Percentiles rank a stretch among this genome's conserved stretches.
Conservation (phyloP, 2,888 invertebrate species). For the Sceliomorpha sp. region DNA sequence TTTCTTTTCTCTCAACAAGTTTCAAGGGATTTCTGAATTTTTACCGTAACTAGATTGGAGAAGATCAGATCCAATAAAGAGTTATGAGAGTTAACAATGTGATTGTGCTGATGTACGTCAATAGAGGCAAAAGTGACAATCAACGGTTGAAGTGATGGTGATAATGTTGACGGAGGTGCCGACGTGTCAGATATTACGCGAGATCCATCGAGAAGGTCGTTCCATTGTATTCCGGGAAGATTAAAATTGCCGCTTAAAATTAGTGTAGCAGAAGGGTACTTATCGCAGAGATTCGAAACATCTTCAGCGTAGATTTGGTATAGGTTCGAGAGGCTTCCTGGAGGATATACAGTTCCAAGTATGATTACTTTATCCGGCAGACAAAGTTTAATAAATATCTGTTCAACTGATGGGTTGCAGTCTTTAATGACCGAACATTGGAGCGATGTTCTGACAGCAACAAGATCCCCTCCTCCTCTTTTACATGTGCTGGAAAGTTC, state of each 20-base stretch:
- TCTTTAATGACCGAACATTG: not conserved
- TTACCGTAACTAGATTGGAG: not conserved
- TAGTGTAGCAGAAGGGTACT: not conserved
- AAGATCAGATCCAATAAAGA: not conserved
- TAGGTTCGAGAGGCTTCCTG: not conserved
- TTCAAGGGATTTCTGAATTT: not conserved
- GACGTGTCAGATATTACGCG: not conserved
- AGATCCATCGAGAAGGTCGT: not conserved
- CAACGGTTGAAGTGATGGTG: too few species aligned
- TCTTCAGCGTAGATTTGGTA: not conserved
- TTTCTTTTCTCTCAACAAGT: not conserved
- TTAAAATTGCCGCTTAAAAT: not conserved
- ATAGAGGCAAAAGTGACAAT: too few species aligned
- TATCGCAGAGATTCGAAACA: not conserved
- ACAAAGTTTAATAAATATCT: not conserved
- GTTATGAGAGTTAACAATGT: not conserved
- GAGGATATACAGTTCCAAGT: not conserved
- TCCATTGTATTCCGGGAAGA: not conserved
- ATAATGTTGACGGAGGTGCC: not conserved
- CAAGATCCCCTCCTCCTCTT: not conserved
- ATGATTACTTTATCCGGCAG: not conserved
- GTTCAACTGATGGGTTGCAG: too few species aligned
- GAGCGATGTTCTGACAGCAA: not conserved
- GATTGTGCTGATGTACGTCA: not conserved
- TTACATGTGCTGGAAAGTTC: not conserved